Evolutionary conservation across 2,888 invertebrate genomes (phyloP).

Genomic region (Mesorhabditis belari): DNA sequence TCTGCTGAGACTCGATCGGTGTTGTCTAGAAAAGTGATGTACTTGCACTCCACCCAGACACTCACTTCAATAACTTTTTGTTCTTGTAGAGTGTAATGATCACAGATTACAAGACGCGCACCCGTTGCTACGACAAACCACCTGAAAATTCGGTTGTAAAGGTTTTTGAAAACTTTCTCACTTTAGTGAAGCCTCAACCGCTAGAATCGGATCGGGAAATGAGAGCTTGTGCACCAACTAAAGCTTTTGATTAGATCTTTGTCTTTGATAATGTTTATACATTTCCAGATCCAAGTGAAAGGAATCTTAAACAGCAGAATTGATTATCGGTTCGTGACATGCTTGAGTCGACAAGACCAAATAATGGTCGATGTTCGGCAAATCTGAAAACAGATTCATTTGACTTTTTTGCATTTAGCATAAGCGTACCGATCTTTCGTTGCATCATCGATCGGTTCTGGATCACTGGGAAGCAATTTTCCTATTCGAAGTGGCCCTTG

Average conservation of each 20-base stretch:
- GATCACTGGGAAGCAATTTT: conserved; percentile 56
- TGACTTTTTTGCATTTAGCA: no score
- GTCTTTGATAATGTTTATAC: conserved; percentile 2
- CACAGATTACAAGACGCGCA: not conserved
- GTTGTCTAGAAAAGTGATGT: not conserved
- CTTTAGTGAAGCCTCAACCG: conserved; percentile 17
- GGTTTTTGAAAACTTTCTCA: no score
- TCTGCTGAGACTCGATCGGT: not conserved
- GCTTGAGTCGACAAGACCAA: conserved; percentile 45
- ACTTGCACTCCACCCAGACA: not conserved
- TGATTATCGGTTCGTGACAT: conserved; percentile 48
- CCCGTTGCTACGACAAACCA: not conserved
- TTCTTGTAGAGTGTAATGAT: not conserved
- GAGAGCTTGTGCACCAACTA: conserved; percentile 5
- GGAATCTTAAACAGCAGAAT: conserved; percentile 55
- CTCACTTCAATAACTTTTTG: not conserved
- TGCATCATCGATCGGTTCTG: not conserved
- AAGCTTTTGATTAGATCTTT: not conserved
- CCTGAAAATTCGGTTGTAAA: no score
- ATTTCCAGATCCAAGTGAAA: conserved; percentile 54
- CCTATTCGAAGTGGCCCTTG: conserved; percentile 79
- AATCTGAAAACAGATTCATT: conserved; percentile 4
- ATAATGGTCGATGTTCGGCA: conserved; percentile 28
- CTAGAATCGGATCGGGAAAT: conserved; percentile 22
- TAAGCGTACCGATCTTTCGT: not conserved